Base-by-base conservation (phyloP, 2,113 vertebrate genomes). In the Spea multiplicata region DNA sequence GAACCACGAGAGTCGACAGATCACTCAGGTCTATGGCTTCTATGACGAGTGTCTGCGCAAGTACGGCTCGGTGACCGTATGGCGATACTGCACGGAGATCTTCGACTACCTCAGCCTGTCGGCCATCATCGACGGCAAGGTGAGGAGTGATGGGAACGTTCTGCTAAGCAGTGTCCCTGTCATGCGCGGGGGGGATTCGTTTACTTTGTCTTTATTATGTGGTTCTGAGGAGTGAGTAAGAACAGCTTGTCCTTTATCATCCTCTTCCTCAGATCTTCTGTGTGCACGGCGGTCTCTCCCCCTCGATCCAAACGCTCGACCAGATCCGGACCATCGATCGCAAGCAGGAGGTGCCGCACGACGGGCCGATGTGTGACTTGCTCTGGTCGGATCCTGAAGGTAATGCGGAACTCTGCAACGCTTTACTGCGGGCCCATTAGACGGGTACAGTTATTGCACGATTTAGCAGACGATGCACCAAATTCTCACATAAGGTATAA, bases 11-110 rank as follows among this genome's bases (percentile, higher is more conserved):
- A 96, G 95, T 57, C 91, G 96, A 2, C 96, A 98, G 85, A 98
- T 98, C 87, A 98, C 96, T 0, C 96, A 98, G 81, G 96, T 98
- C 0, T 98, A 98, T 0, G 96, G 96, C 49, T 98, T 98, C 86
- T 98, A 98, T 0, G 96, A 98, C 0, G 96, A 98, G 89, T 98
- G 96, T 61, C 90, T 98, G 75, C 92, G 96, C 69, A 98, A 98
- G 64, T 98, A 98, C 0, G 96, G 96, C 84, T 98, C 96, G 0
- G 96, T 98, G 83, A 97, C 96, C 0, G 96, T 98, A 7, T 98
- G 96, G 96, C 86, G 96, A 76, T 98, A 98, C 89, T 98, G 96
- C 91, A 98, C 96, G 0, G 96, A 98, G 91, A 98, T 96, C 84
- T 98, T 98, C 2, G 95, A 98, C 90, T 98, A 98, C 91, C 89